Conservation (phyloP, 2,888 invertebrate genomes). For the Beris morrisii region DNA sequence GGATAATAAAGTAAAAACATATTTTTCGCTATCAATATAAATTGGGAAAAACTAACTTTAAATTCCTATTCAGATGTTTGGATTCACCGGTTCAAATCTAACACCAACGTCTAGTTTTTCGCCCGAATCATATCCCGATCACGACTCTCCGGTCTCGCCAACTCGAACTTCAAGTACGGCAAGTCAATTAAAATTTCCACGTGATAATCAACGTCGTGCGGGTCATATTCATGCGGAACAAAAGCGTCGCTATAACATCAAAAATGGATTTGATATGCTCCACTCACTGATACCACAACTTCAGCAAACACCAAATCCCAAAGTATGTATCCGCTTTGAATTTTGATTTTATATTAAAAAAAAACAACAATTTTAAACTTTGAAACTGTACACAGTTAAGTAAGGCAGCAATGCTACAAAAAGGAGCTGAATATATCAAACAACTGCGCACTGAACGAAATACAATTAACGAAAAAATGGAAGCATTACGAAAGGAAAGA, state of each 20-base stretch:
- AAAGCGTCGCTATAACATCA: constrained; percentile 93
- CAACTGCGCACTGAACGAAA: constrained; percentile 83
- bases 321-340: constrained; percentile 58
- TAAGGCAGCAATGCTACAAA: constrained; percentile 96
- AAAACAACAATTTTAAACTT: background rate
- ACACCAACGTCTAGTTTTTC: constrained; percentile 41
- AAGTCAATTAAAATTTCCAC: constrained; percentile 57
- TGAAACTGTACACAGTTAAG: constrained; percentile 64
- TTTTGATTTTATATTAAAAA: too few relatives aligned
- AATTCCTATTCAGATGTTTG: constrained; percentile 44
- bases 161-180: constrained; percentile 52
- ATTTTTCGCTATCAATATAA: background rate
- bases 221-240: constrained; percentile 96
- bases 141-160: constrained; percentile 65
- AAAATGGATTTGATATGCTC: constrained; percentile 93
- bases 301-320: constrained; percentile 85
- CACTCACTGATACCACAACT: constrained; percentile 91
- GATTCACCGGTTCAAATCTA: constrained; percentile 45
- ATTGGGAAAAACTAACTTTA: background rate
- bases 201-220: constrained; percentile 71
- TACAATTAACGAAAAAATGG: constrained; percentile 88
- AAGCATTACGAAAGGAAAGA: constrained; percentile 81
- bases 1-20: constrained; percentile 42
- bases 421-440: constrained; percentile 93
- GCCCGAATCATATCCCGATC: constrained; percentile 54